Evolutionary conservation across 2,797 vertebrate genomes (phyloP), one percentile per base, ranked within the genome.

Genomic region (Peromyscus eremicus): DNA sequence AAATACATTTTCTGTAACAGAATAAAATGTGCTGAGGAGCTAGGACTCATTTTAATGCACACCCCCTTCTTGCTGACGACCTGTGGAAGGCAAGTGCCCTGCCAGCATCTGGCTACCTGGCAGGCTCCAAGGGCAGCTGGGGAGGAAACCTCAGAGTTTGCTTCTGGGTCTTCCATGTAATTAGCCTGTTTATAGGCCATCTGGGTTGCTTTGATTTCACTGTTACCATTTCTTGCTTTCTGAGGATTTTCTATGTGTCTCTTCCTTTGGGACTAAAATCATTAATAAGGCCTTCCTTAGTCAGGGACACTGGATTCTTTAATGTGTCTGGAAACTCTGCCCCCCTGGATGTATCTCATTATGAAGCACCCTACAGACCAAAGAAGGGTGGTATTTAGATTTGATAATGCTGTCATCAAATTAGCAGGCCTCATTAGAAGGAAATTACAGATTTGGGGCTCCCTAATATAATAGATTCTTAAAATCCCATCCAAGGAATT

Each of bases 71-170:
- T 97, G 97, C 96, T 98, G 97, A 98, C 89, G 95, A 98, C 97
- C 98, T 96, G 89, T 91, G 95, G 97, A 98, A 97, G 97, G 90
- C 68, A 32, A 73, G 89, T 97, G 87, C 97, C 97, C 93, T 87
- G 94, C 93, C 96, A 98, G 98, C 98, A 98, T 98, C 98, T 98
- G 98, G 97, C 97, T 97, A 97, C 94, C 97, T 98, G 97, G 98
- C 98, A 98, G 96, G 75, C 2, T 37, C 88, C 27, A 37, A 93
- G 70, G 0, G 97, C 98, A 98, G 97, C 98, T 98, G 98, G 95
- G 98, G 97, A 97, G 96, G 96, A 97, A 98, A 98, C 98, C 98
- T 98, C 76, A 71, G 94, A 94, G 82, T 14, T 94, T 97, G 97
- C 97, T 98, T 96, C 97, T 98, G 97, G 96, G 97, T 97, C 98